Percentiles rank a stretch among this genome's conserved stretches.
Conservation (phyloP, 2,888 invertebrate species). For the Allophyes oxyacanthae region DNA sequence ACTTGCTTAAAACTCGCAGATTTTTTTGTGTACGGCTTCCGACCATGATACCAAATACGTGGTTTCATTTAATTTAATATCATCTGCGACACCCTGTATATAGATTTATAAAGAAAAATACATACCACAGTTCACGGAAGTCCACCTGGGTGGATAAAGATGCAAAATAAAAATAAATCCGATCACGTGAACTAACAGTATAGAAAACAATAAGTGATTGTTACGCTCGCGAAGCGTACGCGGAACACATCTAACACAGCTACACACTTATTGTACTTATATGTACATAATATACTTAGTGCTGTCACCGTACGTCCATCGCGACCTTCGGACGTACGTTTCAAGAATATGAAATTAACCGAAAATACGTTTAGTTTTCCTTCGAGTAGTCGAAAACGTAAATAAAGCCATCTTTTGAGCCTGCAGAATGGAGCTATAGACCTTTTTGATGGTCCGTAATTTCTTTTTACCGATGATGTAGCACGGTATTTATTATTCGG, state of each 20-base stretch:
- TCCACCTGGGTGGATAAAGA: conserved; percentile 28
- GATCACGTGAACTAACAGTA: conserved; percentile 42
- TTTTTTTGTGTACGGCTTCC: no score
- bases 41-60: no score
- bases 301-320: conserved; percentile 42
- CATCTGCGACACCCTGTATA: no score
- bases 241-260: conserved; percentile 28
- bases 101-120: background rate
- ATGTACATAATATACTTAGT: conserved; percentile 13
- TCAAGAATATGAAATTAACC: conserved; percentile 56
- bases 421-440: conserved; percentile 12
- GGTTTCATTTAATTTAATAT: no score
- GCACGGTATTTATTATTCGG: conserved; percentile 40
- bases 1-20: no score
- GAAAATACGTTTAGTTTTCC: conserved; percentile 56
- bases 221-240: conserved; percentile 43
- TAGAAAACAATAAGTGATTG: conserved; percentile 30
- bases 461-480: conserved; percentile 46
- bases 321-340: conserved; percentile 57
- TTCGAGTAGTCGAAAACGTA: conserved; percentile 19
- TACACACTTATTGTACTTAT: conserved; percentile 13
- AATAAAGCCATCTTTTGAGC: conserved; percentile 10
- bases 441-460: conserved; percentile 25
- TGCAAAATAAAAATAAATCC: conserved; percentile 29
- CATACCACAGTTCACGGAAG: background rate